Percentiles rank a stretch among this genome's conserved stretches.
phyloP scores from a whole-genome alignment of 2,113 vertebrate genomes.

The Columba livia region DNA sequence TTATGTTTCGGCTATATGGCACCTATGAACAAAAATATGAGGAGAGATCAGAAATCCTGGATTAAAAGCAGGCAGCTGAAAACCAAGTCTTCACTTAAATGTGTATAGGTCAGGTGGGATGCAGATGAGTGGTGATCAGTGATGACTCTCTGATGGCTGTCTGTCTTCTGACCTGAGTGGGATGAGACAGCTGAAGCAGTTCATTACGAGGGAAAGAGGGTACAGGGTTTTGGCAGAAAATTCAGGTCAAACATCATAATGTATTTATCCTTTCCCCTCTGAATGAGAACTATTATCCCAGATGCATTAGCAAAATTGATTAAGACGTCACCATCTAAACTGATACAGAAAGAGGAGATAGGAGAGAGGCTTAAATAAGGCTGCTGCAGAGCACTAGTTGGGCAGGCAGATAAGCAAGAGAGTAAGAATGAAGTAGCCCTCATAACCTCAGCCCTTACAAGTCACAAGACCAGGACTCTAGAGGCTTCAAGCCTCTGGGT shows the following conservation, averaged over 20 bases:
- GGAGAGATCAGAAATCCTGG: neutral
- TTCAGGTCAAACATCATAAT: neutral
- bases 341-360: neutral
- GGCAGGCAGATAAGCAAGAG: neutral
- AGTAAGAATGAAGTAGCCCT: neutral
- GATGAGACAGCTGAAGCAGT: neutral
- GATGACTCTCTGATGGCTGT: neutral
- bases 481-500: neutral
- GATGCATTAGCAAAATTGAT: neutral
- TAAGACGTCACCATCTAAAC: conserved; percentile 6
- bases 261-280: neutral
- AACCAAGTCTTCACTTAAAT: neutral
- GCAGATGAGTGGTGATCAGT: neutral
- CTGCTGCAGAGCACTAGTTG: neutral
- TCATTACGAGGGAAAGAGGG: neutral
- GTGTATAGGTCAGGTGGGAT: neutral
- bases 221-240: neutral
- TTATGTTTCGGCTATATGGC: neutral
- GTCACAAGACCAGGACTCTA: neutral
- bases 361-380: neutral
- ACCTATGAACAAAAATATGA: neutral
- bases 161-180: neutral
- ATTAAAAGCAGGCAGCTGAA: neutral
- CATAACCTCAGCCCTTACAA: neutral
- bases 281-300: neutral